phyloP scores from a whole-genome alignment of 2,113 vertebrate genomes.

The Ailuropoda melanoleuca region DNA sequence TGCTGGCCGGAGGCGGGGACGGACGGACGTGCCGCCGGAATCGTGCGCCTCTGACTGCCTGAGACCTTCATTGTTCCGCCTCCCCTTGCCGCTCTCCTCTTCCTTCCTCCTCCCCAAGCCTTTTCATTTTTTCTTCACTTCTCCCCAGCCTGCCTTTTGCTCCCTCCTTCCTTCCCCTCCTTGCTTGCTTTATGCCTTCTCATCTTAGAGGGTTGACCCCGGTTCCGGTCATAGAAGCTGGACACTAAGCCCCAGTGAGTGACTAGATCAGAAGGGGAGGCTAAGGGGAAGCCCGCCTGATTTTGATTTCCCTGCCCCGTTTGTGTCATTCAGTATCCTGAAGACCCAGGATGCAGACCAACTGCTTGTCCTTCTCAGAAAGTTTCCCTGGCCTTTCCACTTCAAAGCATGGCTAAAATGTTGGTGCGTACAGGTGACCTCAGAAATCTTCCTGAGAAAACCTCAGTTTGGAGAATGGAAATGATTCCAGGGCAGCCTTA shows the following conservation, averaged over 20 bases:
- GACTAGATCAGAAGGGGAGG: neutral
- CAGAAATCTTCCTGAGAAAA: neutral
- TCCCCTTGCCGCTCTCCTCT: slow-evolving; percentile 48
- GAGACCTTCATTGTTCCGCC: slow-evolving; percentile 72
- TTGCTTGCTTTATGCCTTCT: slow-evolving; percentile 31
- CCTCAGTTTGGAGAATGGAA: slow-evolving; percentile 5
- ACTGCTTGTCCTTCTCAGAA: neutral
- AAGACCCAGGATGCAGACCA: neutral
- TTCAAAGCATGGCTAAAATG: neutral
- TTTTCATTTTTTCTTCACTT: slow-evolving; percentile 34
- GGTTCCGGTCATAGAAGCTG: neutral
- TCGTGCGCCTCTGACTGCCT: slow-evolving; percentile 57
- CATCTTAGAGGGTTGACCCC: neutral
- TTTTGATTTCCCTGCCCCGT: neutral
- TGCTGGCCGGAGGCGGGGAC: slow-evolving; percentile 59
- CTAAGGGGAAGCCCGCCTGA: neutral
- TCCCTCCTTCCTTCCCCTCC: slow-evolving; percentile 38
- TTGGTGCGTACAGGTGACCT: neutral
- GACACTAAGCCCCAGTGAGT: neutral
- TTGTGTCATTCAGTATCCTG: neutral
- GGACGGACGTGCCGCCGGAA: slow-evolving; percentile 76
- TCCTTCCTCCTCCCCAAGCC: slow-evolving; percentile 66
- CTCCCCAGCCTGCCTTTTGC: slow-evolving; percentile 16
- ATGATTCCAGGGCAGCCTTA: neutral
- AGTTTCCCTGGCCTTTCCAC: neutral